Conservation (phyloP, 2,113 vertebrate genomes). For the Synchiropus splendidus region DNA sequence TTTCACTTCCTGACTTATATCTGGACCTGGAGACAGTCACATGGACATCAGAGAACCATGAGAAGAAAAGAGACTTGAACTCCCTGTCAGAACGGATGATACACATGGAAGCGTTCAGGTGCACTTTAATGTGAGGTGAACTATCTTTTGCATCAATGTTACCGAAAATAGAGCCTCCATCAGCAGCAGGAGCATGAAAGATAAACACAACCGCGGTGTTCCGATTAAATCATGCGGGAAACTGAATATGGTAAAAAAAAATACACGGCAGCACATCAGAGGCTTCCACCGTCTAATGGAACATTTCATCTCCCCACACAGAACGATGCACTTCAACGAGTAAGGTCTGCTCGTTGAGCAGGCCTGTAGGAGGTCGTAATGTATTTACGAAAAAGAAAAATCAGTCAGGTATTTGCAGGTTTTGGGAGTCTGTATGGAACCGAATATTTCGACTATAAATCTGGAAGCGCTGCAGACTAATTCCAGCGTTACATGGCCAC, state of each 20-base stretch:
- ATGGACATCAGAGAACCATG: too few species aligned
- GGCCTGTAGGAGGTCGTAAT: slow-evolving; percentile 39
- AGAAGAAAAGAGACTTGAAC: too few species aligned
- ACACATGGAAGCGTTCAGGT: too few species aligned
- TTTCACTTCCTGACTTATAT: too few species aligned
- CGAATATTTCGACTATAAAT: too few species aligned
- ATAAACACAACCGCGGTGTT: slow-evolving; percentile 7
- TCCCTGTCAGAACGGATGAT: too few species aligned
- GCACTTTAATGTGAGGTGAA: not conserved
- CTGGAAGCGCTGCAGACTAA: too few species aligned
- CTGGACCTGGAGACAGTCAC: too few species aligned
- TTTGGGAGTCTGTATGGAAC: too few species aligned
- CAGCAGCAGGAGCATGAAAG: slow-evolving; percentile 10
- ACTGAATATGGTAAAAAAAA: slow-evolving; percentile 8
- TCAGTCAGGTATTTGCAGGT: too few species aligned
- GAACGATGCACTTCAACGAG: slow-evolving; percentile 28
- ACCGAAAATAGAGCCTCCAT: slow-evolving; percentile 24
- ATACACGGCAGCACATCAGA: slow-evolving; percentile 27
- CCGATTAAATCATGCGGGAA: slow-evolving; percentile 11
- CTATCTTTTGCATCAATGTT: slow-evolving; percentile 14
- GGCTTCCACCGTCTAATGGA: slow-evolving; percentile 13
- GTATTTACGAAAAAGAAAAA: too few species aligned
- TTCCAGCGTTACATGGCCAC: too few species aligned
- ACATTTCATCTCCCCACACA: slow-evolving; percentile 9
- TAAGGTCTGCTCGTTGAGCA: slow-evolving; percentile 18